These are phyloP conservation scores for Paratrypauchen microcephalus DNA, from an alignment of 2,797 vertebrate genomes.

Conservation along the genomic window DNA sequence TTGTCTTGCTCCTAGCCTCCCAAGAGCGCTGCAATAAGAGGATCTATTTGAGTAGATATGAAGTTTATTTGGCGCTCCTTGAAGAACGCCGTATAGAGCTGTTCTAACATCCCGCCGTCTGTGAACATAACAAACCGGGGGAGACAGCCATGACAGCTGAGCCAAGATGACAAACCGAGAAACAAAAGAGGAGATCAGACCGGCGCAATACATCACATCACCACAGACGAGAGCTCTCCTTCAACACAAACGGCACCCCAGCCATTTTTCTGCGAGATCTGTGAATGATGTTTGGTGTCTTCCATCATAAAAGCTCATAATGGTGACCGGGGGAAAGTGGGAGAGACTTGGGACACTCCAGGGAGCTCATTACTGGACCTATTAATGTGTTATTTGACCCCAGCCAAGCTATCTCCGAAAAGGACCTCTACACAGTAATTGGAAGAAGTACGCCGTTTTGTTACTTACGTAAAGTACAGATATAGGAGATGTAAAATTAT, in stretches of 20 bases:
- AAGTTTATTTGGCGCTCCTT: conserved; percentile 56
- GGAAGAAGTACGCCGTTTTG: no score
- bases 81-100: conserved; percentile 42
- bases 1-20: background rate
- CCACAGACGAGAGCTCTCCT: conserved; percentile 72
- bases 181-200: conserved; percentile 71
- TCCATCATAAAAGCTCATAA: conserved; percentile 75
- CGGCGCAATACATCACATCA: conserved; percentile 71
- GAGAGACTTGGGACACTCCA: conserved; percentile 72
- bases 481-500: no score
- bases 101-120: conserved; percentile 56
- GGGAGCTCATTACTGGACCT: conserved; percentile 83
- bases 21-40: conserved; percentile 45
- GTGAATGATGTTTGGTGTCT: conserved; percentile 76
- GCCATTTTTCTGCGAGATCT: conserved; percentile 75
- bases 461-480: no score
- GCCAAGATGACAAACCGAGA: conserved; percentile 68
- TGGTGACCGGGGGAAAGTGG: conserved; percentile 62
- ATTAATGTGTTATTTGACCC: conserved; percentile 86
- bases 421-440: conserved; percentile 37
- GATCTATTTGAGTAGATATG: conserved; percentile 51
- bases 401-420: conserved; percentile 71
- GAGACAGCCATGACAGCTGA: conserved; percentile 69
- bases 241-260: conserved; percentile 71
- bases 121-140: conserved; percentile 58